Evolutionary conservation across 2,888 invertebrate genomes (phyloP), one percentile per base, ranked within the genome.

Genomic region (Scaptomyza cyrtandrae): DNA sequence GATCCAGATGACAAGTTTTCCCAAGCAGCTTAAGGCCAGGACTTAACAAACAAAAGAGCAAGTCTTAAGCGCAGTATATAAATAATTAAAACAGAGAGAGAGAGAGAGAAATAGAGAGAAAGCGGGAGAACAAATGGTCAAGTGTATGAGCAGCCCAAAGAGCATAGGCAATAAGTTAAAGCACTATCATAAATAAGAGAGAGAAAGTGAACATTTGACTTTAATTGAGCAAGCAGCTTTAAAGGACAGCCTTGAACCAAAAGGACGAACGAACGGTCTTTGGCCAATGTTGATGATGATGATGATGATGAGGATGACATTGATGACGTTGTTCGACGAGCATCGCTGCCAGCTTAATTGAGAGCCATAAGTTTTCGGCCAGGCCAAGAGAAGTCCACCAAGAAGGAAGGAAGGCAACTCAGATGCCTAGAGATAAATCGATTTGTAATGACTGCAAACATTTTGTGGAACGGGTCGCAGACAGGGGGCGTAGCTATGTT

Each of bases 401-500:
- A 37, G 6, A 7, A 13, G 31, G 5, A 31, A n/a, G 35, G 24
- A 24, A 24, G 5, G 16, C 16, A 19, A 19, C 19, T 19, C 19
- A 33, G 13, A 11, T 3, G 41, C 41, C 44, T 27, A 13, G 88
- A 90, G 90, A 91, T 84, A 90, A 90, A 91, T 91, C 86, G 90
- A 90, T 89, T 90, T 88, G 84, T 89, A 90, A 90, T 90, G 90
- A 84, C 77, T 68, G 75, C 55, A 63, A 65, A 68, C 33, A 50
- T 50, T 53, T 55, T 61, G 41, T 16, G 41, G 41, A 16, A 37
- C 10, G 16, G 49, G 49, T 49, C 33, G 41, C 44, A 13, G 45
- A 43, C 46, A 27, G 37, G 50, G 62, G 59, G 59, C 55, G 68
- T 67, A 65, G 49, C 53, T 45, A 48, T 50, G 19, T n/a, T 27